Evolutionary conservation across 2,113 vertebrate genomes (phyloP).

Genomic region (mouse (Mus musculus)): DNA sequence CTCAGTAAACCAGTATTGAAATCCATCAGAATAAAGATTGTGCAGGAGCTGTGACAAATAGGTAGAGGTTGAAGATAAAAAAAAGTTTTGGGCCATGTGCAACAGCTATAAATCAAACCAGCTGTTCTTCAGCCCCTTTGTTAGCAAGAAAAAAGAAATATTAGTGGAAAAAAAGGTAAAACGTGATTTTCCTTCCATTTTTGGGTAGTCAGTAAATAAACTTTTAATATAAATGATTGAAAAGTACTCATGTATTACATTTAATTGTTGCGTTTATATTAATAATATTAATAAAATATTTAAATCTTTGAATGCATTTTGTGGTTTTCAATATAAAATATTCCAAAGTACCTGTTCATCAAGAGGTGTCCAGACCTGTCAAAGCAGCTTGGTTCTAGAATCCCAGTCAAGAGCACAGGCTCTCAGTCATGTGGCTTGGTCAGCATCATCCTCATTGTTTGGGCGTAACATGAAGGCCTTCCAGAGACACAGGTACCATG

Average conservation of each 20-base stretch:
- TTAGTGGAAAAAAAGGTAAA: slow-evolving; percentile 19
- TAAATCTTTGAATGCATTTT: neutral
- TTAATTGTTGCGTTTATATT: neutral
- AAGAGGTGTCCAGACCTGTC: neutral
- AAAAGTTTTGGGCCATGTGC: neutral
- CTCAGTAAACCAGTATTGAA: neutral
- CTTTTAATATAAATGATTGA: neutral
- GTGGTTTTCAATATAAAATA: neutral
- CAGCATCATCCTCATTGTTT: neutral
- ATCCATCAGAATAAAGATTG: neutral
- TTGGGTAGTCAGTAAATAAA: slow-evolving; percentile 8
- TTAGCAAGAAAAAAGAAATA: neutral
- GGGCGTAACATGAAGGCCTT: neutral
- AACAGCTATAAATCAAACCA: neutral
- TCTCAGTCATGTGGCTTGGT: neutral
- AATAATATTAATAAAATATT: neutral
- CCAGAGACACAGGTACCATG: neutral
- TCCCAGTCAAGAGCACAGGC: neutral
- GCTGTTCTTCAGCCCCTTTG: neutral
- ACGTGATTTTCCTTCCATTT: neutral
- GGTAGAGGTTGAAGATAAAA: neutral
- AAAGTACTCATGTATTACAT: neutral
- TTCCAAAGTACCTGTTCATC: neutral
- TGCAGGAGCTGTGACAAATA: slow-evolving; percentile 4
- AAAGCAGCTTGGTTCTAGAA: neutral